Evolutionary conservation across 53 echinoderm and acorn worm genomes (phyloP).

Genomic region (Astropecten irregularis): DNA sequence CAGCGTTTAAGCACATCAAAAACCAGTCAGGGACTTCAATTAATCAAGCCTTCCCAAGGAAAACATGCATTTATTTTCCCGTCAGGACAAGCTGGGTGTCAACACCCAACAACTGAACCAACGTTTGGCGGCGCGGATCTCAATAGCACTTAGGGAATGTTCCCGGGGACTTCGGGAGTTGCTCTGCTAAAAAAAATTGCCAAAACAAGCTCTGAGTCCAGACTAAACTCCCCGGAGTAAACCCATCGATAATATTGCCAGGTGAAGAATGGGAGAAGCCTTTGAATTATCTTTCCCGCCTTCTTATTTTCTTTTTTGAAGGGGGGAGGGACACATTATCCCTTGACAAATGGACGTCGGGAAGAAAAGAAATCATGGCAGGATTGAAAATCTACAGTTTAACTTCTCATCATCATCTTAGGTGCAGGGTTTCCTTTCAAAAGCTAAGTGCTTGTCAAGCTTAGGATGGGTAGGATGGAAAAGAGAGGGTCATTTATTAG

Average conservation of each 20-base stretch:
- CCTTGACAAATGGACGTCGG: no score
- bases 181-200: no score
- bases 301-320: no score
- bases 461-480: background rate
- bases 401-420: background rate
- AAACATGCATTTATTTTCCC: constrained; percentile 35
- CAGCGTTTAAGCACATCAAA: background rate
- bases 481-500: background rate
- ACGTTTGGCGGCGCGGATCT: background rate
- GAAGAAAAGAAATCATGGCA: no score
- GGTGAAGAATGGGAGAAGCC: no score
- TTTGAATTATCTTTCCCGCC: no score
- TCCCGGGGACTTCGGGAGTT: background rate
- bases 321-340: no score
- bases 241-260: no score
- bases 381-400: background rate
- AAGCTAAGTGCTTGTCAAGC: constrained; percentile 21
- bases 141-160: background rate
- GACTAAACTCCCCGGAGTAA: no score
- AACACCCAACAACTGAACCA: constrained; percentile 25
- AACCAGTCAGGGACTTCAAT: background rate
- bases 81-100: constrained; percentile 8
- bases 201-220: no score
- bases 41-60: constrained; percentile 6
- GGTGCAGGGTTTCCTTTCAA: background rate